Base-by-base conservation (phyloP, 2,888 invertebrate species). In the Lithophane socia region DNA sequence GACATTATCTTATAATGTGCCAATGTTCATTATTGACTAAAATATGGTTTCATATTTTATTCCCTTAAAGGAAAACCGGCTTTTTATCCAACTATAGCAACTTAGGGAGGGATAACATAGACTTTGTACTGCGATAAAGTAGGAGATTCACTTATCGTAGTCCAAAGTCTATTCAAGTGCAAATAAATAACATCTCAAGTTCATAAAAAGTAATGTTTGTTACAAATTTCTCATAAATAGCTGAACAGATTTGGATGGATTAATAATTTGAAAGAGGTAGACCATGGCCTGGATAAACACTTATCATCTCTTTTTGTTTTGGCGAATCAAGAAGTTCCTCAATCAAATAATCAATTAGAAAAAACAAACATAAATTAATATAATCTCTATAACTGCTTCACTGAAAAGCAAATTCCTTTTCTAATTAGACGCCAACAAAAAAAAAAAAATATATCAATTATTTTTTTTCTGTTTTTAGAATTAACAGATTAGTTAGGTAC, bases 51-150 rank as follows among this genome's bases (percentile, higher is more conserved):
- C 37, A 37, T 37, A 37, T 44, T 24, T 9, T 21, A 56, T 37
- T 60, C 0, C 0, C 52, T 13, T 18, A 54, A 0, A 16, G 0
- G 1, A 47, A 4, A 64, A 58, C 21, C 29, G 24, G 47, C 37
- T 74, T 68, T 60, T 12, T 8, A 21, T 44, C 2, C 12, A 21
- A 58, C 1, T 37, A 13, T 3, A 21, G 8, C 13, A 13, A 58
- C 13, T 2, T 13, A 58, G 0, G 12, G 37, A 65, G 2, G 4
- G 0, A 29, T n/a, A 56, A 29, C 18, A 56, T 56, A 44, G 10
- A 81, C 65, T 70, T 76, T 81, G 49, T n/a, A 49, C 54, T 44
- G 4, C 7, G 49, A 66, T 75, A 66, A 56, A 42, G 1, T 44
- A 3, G 2, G 5, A 54, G 0, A 67, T 69, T 42, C 47, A 49